A percentile compares a stretch with the other conserved stretches of the same genome.
phyloP scores from a whole-genome alignment of 2,113 vertebrate genomes.

The Aspiorhynchus laticeps region DNA sequence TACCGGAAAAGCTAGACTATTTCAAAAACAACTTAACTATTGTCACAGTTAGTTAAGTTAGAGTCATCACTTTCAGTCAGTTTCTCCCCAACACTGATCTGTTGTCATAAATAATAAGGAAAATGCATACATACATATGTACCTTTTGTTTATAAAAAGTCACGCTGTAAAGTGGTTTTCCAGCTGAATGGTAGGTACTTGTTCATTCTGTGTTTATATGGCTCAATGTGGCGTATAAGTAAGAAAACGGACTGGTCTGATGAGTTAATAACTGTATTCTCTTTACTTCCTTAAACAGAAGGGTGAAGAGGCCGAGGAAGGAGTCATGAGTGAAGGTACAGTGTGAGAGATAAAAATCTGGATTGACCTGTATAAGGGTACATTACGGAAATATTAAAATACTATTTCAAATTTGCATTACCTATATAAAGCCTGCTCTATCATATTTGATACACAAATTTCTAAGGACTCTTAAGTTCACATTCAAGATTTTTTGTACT shows the following conservation, averaged over 20 bases:
- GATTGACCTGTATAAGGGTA: not conserved
- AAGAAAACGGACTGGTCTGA: not conserved
- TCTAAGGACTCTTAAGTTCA: too few species aligned
- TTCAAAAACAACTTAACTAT: not conserved
- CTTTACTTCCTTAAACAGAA: slow-evolving; percentile 78
- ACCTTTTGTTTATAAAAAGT: not conserved
- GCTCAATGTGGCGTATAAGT: not conserved
- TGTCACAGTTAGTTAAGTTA: not conserved
- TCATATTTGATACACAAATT: too few species aligned
- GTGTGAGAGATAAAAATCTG: not conserved
- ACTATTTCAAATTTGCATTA: not conserved
- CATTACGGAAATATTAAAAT: not conserved
- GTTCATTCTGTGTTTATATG: not conserved
- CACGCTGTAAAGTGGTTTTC: not conserved
- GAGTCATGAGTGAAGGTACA: slow-evolving; percentile 97
- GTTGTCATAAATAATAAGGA: not conserved
- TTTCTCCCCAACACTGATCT: slow-evolving; percentile 25
- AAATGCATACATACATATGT: not conserved
- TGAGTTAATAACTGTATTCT: not conserved
- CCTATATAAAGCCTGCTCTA: too few species aligned
- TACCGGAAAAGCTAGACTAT: not conserved
- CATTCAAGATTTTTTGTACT: too few species aligned
- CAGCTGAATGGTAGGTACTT: not conserved
- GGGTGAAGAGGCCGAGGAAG: slow-evolving; percentile 90
- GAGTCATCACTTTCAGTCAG: not conserved